These are phyloP conservation scores for Philaenus spumarius DNA, from an alignment of 1,140 invertebrate species.

Conservation along the genomic window DNA sequence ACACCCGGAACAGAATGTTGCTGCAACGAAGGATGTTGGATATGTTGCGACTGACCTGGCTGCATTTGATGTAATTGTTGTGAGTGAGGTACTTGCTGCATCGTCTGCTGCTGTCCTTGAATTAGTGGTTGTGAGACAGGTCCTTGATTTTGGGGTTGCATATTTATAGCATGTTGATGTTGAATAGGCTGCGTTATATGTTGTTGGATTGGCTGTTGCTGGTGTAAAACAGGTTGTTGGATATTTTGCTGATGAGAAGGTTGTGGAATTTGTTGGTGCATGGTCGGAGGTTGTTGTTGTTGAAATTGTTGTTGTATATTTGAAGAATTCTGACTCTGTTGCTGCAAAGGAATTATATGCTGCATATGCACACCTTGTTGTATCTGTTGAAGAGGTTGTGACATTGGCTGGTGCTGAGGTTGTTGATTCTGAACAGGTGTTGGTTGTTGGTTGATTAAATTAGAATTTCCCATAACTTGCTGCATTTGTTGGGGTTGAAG, in stretches of 20 bases:
- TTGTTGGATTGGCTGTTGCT: conserved; percentile 8
- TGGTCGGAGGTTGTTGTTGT: conserved; percentile 20
- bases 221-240: conserved; percentile 27
- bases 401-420: conserved; percentile 32
- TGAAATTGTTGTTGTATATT: conserved; percentile 23
- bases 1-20: conserved; percentile 16
- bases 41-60: conserved; percentile 17
- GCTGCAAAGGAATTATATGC: conserved; percentile 39
- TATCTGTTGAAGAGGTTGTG: conserved; percentile 41
- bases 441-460: neutral
- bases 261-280: conserved; percentile 21
- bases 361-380: conserved; percentile 23
- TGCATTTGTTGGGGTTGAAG: conserved; percentile 48
- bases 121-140: neutral
- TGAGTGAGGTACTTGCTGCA: conserved; percentile 19
- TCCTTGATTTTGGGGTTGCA: conserved; percentile 15
- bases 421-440: conserved; percentile 39
- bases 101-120: neutral
- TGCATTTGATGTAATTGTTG: conserved; percentile 15
- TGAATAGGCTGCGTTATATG: conserved; percentile 4
- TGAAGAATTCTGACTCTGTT: conserved; percentile 21
- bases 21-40: conserved; percentile 20
- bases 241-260: conserved; percentile 37
- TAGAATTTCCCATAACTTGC: conserved; percentile 41
- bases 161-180: conserved; percentile 14